Evolutionary conservation across 2,797 vertebrate genomes (phyloP).

Genomic region (Pseudochirops corinnae): DNA sequence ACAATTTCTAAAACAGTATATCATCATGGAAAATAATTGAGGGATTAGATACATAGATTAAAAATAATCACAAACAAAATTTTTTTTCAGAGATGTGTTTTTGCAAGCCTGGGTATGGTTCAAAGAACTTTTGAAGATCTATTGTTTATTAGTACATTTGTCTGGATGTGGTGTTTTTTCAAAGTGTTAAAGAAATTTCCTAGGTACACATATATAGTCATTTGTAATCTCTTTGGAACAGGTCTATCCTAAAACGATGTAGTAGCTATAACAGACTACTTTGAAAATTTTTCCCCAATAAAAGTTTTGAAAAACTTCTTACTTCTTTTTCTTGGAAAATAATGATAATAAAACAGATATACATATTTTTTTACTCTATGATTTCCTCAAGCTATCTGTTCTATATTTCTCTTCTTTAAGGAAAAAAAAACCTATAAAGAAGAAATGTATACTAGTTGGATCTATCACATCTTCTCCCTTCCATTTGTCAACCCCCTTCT

Average conservation of each 20-base stretch:
- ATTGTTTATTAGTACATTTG: background rate
- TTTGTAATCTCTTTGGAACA: background rate
- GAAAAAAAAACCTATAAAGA: background rate
- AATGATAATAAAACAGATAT: background rate
- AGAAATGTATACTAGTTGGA: background rate
- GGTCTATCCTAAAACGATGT: background rate
- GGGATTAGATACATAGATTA: background rate
- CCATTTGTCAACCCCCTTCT: background rate
- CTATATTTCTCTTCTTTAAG: background rate
- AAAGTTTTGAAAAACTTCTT: background rate
- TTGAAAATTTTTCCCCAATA: background rate
- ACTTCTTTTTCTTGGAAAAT: background rate
- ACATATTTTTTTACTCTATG: background rate
- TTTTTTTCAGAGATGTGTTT: background rate
- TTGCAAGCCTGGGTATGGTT: background rate
- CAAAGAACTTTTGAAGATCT: constrained; percentile 4
- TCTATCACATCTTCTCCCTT: background rate
- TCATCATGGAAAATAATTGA: background rate
- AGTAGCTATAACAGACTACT: background rate
- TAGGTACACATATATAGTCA: background rate
- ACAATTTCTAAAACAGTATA: background rate
- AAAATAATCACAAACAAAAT: background rate
- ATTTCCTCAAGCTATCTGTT: background rate
- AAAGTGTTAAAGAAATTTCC: background rate
- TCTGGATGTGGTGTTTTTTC: background rate